Evolutionary conservation across 2,888 invertebrate species (phyloP).

Genomic region (Drosophila mercatorum): DNA sequence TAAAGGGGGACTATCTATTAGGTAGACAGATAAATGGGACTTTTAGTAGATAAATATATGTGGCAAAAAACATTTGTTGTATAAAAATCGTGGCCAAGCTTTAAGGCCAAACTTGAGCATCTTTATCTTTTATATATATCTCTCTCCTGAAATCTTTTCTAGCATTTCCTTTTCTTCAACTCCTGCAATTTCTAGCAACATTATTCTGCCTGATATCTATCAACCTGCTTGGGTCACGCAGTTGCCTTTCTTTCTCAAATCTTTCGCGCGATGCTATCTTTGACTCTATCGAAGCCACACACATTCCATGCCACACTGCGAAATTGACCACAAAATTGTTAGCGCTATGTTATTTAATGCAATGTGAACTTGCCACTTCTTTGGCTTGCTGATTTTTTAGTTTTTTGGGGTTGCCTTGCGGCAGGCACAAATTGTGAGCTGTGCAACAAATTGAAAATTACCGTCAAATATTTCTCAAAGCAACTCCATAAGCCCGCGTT

Average conservation of each 20-base stretch:
- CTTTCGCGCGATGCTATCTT: slow-evolving; percentile 6
- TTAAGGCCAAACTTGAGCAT: neutral
- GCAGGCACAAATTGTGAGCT: slow-evolving; percentile 32
- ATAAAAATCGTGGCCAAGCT: neutral
- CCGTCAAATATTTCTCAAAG: slow-evolving; percentile 60
- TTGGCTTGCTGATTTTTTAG: neutral
- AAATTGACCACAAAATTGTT: slow-evolving; percentile 51
- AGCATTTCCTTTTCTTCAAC: neutral
- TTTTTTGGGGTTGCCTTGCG: slow-evolving; percentile 26
- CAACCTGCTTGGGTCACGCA: slow-evolving; percentile 7
- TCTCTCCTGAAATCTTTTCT: neutral
- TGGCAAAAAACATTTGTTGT: neutral
- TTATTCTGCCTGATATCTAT: neutral
- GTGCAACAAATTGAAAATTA: slow-evolving; percentile 76
- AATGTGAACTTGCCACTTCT: slow-evolving; percentile 54
- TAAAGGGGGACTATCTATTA: neutral
- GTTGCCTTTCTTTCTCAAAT: neutral
- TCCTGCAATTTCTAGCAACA: neutral
- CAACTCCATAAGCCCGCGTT: slow-evolving; percentile 50
- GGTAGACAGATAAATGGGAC: too few relatives aligned
- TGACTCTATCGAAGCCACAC: slow-evolving; percentile 30
- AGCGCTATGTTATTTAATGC: slow-evolving; percentile 34
- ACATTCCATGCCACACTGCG: slow-evolving; percentile 31
- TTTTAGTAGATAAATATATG: too few relatives aligned
- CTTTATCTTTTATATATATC: neutral